These are phyloP conservation scores for Eupithecia inturbata DNA, from an alignment of 2,888 invertebrate genomes.

Conservation along the genomic window DNA sequence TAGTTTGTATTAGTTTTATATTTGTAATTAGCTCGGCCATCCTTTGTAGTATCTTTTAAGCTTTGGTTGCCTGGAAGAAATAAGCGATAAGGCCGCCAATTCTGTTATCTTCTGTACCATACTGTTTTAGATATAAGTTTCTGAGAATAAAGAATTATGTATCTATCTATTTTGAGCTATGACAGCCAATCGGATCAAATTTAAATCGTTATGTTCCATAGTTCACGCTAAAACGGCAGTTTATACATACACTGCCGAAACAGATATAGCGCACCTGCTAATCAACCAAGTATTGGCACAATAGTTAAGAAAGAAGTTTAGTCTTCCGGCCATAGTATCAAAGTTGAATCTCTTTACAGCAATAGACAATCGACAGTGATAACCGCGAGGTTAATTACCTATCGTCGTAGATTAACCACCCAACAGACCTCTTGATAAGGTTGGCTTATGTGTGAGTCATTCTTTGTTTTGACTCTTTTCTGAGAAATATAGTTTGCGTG, in stretches of 20 bases:
- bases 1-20: no score
- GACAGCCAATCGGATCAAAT: background rate
- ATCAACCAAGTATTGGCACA: background rate
- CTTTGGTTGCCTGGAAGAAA: no score
- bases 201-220: background rate
- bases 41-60: no score
- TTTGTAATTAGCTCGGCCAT: no score
- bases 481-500: conserved; percentile 6
- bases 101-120: no score
- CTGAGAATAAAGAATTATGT: no score
- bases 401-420: conserved; percentile 25
- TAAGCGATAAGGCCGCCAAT: no score
- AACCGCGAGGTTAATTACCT: conserved; percentile 36
- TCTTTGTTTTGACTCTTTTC: conserved; percentile 19
- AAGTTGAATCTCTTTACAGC: conserved; percentile 19
- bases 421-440: conserved; percentile 36
- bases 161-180: no score
- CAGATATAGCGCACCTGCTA: background rate
- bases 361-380: conserved; percentile 26
- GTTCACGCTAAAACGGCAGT: background rate
- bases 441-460: conserved; percentile 9
- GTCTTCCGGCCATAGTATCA: conserved; percentile 7
- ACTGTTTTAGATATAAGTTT: no score
- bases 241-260: background rate
- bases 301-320: conserved; percentile 10